phyloP scores from a whole-genome alignment of 2,888 invertebrate genomes.

The Acanthosepion esculentum region DNA sequence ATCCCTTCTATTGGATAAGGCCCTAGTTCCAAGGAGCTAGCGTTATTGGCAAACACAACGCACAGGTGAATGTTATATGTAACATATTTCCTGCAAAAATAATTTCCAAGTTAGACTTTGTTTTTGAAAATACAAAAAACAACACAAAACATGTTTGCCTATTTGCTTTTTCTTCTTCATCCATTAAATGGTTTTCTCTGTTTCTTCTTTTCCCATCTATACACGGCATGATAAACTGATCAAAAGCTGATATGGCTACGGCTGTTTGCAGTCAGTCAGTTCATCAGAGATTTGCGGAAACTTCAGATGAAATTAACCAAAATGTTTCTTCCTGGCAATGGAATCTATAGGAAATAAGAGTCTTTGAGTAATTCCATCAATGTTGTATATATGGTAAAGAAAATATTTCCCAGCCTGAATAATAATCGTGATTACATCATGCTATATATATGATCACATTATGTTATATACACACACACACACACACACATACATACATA shows the following conservation, averaged over 20 bases:
- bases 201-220: neutral
- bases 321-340: neutral
- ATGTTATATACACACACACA: neutral
- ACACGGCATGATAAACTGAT: too few species aligned
- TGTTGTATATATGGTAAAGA: neutral
- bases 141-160: too few species aligned
- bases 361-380: constrained; percentile 33
- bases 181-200: neutral
- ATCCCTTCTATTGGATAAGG: too few species aligned
- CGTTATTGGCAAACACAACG: too few species aligned
- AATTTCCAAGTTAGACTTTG: too few species aligned
- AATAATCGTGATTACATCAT: neutral
- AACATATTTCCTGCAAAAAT: too few species aligned
- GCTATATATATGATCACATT: neutral
- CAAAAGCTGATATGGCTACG: too few species aligned
- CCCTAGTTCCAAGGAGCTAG: too few species aligned
- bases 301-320: neutral
- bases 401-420: neutral
- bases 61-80: too few species aligned
- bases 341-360: neutral
- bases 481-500: neutral
- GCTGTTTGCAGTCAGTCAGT: neutral
- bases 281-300: neutral
- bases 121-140: too few species aligned
- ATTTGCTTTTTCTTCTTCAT: too few species aligned